Evolutionary conservation across 2,888 invertebrate genomes (phyloP), one percentile per base, ranked within the genome.

Genomic region (Melinopterus prodromus): DNA sequence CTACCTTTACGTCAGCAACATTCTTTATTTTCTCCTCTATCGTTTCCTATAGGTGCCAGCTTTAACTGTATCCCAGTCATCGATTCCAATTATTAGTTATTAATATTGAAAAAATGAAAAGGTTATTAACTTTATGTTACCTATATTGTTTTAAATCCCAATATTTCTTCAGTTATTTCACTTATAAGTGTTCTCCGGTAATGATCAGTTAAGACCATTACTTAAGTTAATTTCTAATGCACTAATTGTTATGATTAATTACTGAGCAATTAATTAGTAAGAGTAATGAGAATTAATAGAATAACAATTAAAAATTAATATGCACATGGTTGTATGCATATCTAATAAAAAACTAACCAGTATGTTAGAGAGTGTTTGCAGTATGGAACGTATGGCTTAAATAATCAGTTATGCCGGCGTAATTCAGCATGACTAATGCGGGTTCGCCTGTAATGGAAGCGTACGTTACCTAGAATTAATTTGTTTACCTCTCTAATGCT

Each of bases 401-500:
- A 53, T 53, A 53, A 53, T 53, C 53, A 53, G 53, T 53, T 53
- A 53, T 53, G 53, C 53, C 53, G 53, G 53, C 53, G 53, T 53
- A 53, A 53, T 53, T 53, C 53, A 53, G 53, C 53, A 53, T 53
- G 53, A 53, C 53, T 53, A 53, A 53, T 53, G 53, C 53, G 53
- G 53, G 53, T 53, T 53, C 53, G 7, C 53, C 12, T 37, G 74
- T 74, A 74, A 74, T 36, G 74, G 74, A 74, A 74, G 72, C 26
- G 72, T 72, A 35, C 72, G 72, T 26, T 16, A 16, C 14, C 74
- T 37, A 37, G 74, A 74, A 74, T 74, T 74, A 74, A 74, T 74
- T 74, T 74, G 74, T 74, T 74, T 74, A 74, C 36, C 36, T 7
- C 36, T 35, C 74, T 74, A 74, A 74, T 74, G 74, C 37, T 74